Conservation (phyloP, 1,140 invertebrate genomes). For the Tetranychus cinnabarinus region DNA sequence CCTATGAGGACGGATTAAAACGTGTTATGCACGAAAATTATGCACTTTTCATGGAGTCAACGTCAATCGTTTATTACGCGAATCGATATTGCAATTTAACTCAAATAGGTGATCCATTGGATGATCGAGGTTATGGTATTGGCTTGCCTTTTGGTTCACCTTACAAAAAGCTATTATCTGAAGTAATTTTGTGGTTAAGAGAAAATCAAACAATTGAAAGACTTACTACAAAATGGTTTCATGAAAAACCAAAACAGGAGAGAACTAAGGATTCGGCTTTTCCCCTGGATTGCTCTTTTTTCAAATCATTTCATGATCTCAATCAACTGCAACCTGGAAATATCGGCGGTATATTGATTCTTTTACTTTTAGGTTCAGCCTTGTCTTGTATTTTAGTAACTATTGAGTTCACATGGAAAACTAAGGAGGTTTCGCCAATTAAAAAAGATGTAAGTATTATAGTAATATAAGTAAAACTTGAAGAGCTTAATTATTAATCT, state of each 20-base stretch:
- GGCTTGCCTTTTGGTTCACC: constrained; percentile 23
- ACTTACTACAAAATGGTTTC: constrained; percentile 21
- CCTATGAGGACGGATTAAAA: constrained; percentile 59
- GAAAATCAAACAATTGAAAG: constrained; percentile 22
- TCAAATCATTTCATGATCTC: constrained; percentile 16
- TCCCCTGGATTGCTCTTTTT: constrained; percentile 15
- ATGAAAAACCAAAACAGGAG: constrained; percentile 8
- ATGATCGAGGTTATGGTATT: constrained; percentile 59
- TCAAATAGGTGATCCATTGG: constrained; percentile 45
- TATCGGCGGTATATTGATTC: constrained; percentile 29
- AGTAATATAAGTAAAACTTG: too few species aligned
- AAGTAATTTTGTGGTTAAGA: constrained; percentile 23
- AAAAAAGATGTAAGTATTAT: too few species aligned
- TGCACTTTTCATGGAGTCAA: background rate
- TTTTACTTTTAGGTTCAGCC: constrained; percentile 23
- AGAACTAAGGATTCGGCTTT: constrained; percentile 19
- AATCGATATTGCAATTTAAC: constrained; percentile 47
- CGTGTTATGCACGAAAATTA: constrained; percentile 34
- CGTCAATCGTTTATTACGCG: constrained; percentile 47
- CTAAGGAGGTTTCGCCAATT: constrained; percentile 16
- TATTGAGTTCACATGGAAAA: constrained; percentile 14
- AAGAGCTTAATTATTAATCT: too few species aligned
- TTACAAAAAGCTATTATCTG: constrained; percentile 15
- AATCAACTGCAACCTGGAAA: constrained; percentile 15
- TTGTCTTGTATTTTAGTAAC: constrained; percentile 15